Base-by-base conservation (phyloP, 2,113 vertebrate species). In the Delphinus delphis region DNA sequence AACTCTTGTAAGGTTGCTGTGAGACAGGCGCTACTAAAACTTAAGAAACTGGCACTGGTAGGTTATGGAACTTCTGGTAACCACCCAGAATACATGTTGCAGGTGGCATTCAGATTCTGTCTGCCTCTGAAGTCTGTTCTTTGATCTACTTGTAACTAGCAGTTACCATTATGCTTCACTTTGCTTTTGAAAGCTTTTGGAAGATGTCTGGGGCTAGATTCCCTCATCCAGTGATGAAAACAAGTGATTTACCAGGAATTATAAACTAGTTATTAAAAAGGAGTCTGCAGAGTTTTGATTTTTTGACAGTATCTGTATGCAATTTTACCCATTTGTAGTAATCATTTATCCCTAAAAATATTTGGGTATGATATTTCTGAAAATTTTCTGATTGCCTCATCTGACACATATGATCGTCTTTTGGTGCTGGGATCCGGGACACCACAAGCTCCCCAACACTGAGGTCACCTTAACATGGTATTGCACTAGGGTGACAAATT, bases 241-340 rank as follows among this genome's bases (percentile, higher is more conserved):
- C n/a, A 90, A 33, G n/a, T 38, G n/a, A 26, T 18, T 38, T 80
- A 70, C 13, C 44, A 67, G n/a, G 14, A 62, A 96, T 70, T 82
- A 65, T 13, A n/a, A 68, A 92, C 18, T 65, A 38, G 38, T 50
- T 71, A 13, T 77, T 83, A n/a, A 21, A 33, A 26, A 74, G 31
- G 17, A 60, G 12, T 47, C 7, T 76, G 14, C 20, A 25, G 53
- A 60, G 15, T 55, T 41, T 41, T 58, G 77, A 58, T 76, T 71
- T 80, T 85, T 33, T 85, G 5, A n/a, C 31, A 91, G 38, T 80
- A 87, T 82, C 23, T 77, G 73, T 65, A 62, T 93, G 58, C 13
- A 70, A 0, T 68, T 82, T 41, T 62, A 38, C 6, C 4, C 10
- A 68, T 31, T 53, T 62, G 41, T 55, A n/a, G 31, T 80, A 62